These are phyloP conservation scores for Podiceps cristatus DNA, from an alignment of 2,113 vertebrate species.

Conservation along the genomic window DNA sequence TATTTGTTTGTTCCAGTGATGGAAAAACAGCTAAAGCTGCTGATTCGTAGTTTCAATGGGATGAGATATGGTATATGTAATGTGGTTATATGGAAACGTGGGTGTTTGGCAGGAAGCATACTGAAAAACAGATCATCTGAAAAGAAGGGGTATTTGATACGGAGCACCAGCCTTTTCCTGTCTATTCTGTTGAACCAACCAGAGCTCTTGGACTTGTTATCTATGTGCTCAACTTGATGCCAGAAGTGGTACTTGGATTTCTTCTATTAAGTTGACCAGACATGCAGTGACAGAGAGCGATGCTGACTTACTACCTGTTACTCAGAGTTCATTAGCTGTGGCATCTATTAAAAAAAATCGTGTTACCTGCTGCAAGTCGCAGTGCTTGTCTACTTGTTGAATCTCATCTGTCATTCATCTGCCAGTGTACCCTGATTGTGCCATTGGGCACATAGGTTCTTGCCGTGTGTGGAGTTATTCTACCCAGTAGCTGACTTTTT, in stretches of 20 bases:
- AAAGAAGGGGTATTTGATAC: neutral
- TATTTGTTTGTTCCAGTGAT: neutral
- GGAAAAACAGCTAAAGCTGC: neutral
- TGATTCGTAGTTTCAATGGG: neutral
- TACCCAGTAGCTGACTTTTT: neutral
- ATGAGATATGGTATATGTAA: neutral
- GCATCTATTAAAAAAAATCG: neutral
- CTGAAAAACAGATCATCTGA: neutral
- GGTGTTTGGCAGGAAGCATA: neutral
- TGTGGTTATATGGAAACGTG: neutral
- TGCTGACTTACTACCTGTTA: neutral
- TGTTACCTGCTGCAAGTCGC: neutral
- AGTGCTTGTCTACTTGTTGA: neutral
- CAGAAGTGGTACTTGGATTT: neutral
- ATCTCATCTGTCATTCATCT: neutral
- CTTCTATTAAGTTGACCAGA: neutral
- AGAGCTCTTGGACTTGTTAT: neutral
- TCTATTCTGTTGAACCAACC: neutral
- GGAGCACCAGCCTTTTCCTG: neutral
- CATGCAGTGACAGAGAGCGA: neutral
- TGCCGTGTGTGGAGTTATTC: neutral
- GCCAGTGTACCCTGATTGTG: neutral
- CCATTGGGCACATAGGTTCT: neutral
- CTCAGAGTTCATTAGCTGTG: neutral
- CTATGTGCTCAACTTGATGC: neutral